These are phyloP conservation scores for Nemopilema nomurai DNA, from an alignment of 30 jellyfish, hydroid and myxozoan genomes.

Conservation along the genomic window DNA sequence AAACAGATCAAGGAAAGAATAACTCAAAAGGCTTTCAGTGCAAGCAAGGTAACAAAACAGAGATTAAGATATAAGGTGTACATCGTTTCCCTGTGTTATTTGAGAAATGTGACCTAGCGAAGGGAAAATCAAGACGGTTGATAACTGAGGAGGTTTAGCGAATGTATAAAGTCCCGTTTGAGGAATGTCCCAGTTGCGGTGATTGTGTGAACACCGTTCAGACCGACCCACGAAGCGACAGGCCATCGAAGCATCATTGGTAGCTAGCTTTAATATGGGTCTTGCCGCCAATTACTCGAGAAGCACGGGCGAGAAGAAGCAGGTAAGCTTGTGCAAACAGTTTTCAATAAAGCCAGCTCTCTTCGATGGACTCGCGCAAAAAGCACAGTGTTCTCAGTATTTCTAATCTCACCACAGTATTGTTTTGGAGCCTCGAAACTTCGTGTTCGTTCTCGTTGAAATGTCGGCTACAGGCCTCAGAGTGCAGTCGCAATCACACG, in stretches of 20 bases:
- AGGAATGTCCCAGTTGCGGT: background rate
- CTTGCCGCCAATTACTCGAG: background rate
- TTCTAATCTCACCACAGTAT: background rate
- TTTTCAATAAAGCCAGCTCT: background rate
- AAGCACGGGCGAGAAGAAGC: background rate
- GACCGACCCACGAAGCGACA: background rate
- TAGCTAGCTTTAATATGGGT: background rate
- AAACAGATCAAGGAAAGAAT: background rate
- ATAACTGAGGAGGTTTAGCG: background rate
- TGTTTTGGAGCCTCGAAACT: background rate
- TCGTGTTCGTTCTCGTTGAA: background rate
- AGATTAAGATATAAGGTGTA: constrained; percentile 21
- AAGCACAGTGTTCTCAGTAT: background rate
- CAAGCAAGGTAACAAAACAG: constrained; percentile 31
- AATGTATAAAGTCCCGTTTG: background rate
- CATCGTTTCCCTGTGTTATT: constrained; percentile 53
- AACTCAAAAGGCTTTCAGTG: background rate
- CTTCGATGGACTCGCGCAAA: background rate
- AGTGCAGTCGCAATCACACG: background rate
- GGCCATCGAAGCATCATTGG: background rate
- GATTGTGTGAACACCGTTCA: background rate
- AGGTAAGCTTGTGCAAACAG: background rate
- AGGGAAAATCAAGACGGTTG: background rate
- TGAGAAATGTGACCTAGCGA: constrained; percentile 28
- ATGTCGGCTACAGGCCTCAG: background rate